Evolutionary conservation across 1,140 invertebrate species (phyloP).

Genomic region (Eupeodes corollae): DNA sequence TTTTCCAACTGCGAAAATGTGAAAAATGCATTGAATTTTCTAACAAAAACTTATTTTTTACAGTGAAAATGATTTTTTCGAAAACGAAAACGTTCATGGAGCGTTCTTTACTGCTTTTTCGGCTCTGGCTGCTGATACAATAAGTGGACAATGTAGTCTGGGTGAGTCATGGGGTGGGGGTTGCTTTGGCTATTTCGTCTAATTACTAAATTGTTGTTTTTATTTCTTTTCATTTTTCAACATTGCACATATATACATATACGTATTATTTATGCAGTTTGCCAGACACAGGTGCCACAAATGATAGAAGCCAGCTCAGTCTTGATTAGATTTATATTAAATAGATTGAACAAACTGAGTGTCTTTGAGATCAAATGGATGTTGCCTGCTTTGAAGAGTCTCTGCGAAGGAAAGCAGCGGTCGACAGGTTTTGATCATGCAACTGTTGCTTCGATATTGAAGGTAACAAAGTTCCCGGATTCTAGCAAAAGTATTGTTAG

Average conservation of each 20-base stretch:
- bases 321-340: constrained; percentile 31
- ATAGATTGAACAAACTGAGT: constrained; percentile 23
- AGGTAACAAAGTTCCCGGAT: constrained; percentile 28
- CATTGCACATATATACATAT: constrained; percentile 1
- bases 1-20: constrained; percentile 8
- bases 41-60: constrained; percentile 19
- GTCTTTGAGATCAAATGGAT: constrained; percentile 32
- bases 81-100: constrained; percentile 61
- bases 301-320: constrained; percentile 29
- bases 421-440: constrained; percentile 21
- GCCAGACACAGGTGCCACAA: constrained; percentile 47
- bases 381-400: constrained; percentile 27
- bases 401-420: constrained; percentile 23
- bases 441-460: constrained; percentile 22
- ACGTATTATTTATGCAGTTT: constrained; percentile 42
- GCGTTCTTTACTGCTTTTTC: constrained; percentile 67
- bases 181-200: constrained; percentile 5
- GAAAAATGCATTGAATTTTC: neutral
- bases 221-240: constrained; percentile 8
- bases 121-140: constrained; percentile 61
- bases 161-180: constrained; percentile 44
- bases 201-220: neutral
- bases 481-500: constrained; percentile 20
- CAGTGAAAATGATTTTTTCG: constrained; percentile 62
- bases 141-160: constrained; percentile 52